Evolutionary conservation across 1,140 invertebrate species (phyloP).

Genomic region (Danaus plexippus): DNA sequence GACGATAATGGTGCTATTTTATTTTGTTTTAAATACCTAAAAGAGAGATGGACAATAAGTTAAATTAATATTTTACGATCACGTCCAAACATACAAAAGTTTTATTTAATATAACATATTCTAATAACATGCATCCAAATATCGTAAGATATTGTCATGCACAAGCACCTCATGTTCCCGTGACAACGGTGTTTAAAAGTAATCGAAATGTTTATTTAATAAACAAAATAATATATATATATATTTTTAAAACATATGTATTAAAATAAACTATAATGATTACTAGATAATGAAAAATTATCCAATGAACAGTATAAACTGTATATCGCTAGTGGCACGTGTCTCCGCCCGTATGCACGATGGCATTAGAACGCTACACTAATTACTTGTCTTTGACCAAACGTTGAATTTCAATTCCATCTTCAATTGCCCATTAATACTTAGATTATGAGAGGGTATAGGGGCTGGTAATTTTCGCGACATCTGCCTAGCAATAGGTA

Average conservation of each 20-base stretch:
- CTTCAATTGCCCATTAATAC: constrained; percentile 66
- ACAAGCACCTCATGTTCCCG: too few relatives aligned
- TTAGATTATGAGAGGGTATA: constrained; percentile 63
- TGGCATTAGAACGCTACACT: constrained; percentile 46
- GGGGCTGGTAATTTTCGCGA: constrained; percentile 64
- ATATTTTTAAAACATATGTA: neutral
- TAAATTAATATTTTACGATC: too few relatives aligned
- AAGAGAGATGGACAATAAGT: too few relatives aligned
- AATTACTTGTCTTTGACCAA: constrained; percentile 57
- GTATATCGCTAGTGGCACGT: constrained; percentile 29
- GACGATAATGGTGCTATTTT: too few relatives aligned
- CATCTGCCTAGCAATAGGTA: constrained; percentile 39
- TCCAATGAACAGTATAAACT: constrained; percentile 2
- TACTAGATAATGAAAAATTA: neutral
- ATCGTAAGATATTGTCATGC: too few relatives aligned
- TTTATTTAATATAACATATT: too few relatives aligned
- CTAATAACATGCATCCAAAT: too few relatives aligned
- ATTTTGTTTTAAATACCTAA: too few relatives aligned
- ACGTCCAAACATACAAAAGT: too few relatives aligned
- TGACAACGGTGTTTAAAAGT: too few relatives aligned
- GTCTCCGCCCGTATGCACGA: constrained; percentile 52
- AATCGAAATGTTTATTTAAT: neutral
- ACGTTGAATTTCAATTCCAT: constrained; percentile 64
- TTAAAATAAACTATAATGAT: neutral
- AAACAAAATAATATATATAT: neutral